phyloP scores from a whole-genome alignment of 2,797 vertebrate genomes.

The Mormyrops boulengeri region DNA sequence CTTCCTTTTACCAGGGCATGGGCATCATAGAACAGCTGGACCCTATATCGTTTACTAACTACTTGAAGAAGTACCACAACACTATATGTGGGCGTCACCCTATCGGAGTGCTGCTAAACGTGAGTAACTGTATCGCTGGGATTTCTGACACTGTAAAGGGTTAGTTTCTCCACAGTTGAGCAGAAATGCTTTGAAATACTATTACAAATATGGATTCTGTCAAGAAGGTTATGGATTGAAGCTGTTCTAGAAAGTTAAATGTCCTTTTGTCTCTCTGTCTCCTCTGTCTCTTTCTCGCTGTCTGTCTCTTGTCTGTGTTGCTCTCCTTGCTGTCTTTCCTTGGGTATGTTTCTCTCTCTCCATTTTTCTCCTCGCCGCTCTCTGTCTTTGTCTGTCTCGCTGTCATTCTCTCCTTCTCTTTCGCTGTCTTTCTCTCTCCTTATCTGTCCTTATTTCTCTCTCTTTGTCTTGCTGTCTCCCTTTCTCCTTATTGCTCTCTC shows the following conservation, averaged over 20 bases:
- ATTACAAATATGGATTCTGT: background rate
- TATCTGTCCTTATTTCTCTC: no score
- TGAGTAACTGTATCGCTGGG: slow-evolving; percentile 56
- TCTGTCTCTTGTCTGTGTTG: background rate
- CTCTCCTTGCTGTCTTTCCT: background rate
- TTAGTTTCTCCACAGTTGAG: background rate
- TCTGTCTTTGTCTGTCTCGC: background rate
- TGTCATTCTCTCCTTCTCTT: background rate
- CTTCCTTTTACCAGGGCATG: slow-evolving; percentile 73
- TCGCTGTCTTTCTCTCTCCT: no score
- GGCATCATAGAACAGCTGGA: slow-evolving; percentile 99
- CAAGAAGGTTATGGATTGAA: background rate
- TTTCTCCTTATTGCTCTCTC: background rate
- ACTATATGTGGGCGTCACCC: slow-evolving; percentile 99
- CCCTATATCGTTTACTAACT: slow-evolving; percentile 96
- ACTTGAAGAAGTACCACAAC: slow-evolving; percentile 99
- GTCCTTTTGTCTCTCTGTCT: background rate
- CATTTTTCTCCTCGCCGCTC: background rate
- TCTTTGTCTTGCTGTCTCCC: background rate
- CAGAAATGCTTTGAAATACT: background rate
- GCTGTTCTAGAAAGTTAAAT: background rate
- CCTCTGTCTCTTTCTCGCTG: background rate
- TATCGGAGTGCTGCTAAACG: slow-evolving; percentile 96
- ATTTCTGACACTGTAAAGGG: background rate
- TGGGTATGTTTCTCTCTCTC: background rate